Evolutionary conservation across 2,797 vertebrate genomes (phyloP).

Genomic region (Pteropus rufus): DNA sequence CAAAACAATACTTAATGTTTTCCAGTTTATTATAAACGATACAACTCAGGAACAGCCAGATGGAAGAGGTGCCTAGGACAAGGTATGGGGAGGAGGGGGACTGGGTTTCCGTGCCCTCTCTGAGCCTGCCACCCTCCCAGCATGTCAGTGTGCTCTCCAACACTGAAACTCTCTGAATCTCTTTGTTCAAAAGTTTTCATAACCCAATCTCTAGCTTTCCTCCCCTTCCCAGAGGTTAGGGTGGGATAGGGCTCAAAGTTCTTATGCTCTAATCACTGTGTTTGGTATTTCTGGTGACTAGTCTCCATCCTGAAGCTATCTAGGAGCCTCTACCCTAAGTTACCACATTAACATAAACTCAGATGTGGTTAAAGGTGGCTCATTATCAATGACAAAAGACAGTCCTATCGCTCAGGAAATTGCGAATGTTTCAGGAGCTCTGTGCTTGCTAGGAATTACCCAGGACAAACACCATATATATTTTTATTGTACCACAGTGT

Average conservation of each 20-base stretch:
- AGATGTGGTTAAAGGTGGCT: background rate
- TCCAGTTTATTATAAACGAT: background rate
- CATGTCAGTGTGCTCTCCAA: background rate
- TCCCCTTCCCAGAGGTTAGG: background rate
- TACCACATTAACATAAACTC: background rate
- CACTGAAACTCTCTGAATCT: background rate
- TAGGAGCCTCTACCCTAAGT: background rate
- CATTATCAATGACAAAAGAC: background rate
- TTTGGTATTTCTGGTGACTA: background rate
- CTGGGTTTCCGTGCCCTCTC: background rate
- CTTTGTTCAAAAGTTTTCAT: background rate
- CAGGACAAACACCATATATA: background rate
- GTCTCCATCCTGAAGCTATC: background rate
- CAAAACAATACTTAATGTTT: background rate
- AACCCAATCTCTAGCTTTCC: background rate
- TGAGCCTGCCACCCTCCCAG: background rate
- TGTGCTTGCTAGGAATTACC: background rate
- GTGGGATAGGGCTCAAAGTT: background rate
- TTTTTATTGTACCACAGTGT: background rate
- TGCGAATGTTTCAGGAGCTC: background rate
- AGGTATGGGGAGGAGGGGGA: accelerated
- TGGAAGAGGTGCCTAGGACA: background rate
- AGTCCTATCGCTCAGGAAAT: background rate
- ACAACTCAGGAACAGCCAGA: background rate
- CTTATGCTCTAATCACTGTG: background rate